Evolutionary conservation across 1,140 invertebrate species (phyloP), one percentile per base, ranked within the genome.

Genomic region (Bombus fervidus): DNA sequence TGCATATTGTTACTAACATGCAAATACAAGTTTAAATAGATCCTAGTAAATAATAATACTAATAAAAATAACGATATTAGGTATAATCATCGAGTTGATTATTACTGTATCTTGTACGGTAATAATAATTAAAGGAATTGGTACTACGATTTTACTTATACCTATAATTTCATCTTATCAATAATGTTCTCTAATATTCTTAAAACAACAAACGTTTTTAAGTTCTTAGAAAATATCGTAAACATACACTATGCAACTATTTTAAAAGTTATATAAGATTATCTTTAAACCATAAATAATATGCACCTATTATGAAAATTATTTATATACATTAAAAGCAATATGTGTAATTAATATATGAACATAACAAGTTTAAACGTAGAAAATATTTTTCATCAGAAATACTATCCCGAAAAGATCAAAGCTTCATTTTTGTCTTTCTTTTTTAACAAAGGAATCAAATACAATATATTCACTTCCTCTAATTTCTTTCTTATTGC

Each of bases 211-310:
- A 25, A 28, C 15, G 13, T 57, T 39, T 73, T 13, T 12, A 39
- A 77, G 8, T 37, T 28, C 28, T 53, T 53, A 34, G 2, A 15
- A 72, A 57, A 75, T 22, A 57, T 59, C 39, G 25, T 39, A 77
- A 62, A 77, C n/a, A 31, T 69, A 34, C 78, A 80, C 13, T 47
- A 47, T 80, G 78, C 78, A 69, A 80, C 64, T 53, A 53, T 69
- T 34, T n/a, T 31, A 66, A 39, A 71, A 71, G 66, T 39, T 77
- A 37, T 25, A 39, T 69, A 39, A 69, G 0, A 69, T 69, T 13
- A 71, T 39, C 28, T 39, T 71, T 0, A 39, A 39, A 12, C 1
- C 8, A 39, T 13, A 39, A 25, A 28, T 39, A 15, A 25, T 39
- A 71, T 5, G 25, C 10, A 71, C 4, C 25, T 71, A 15, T 39